phyloP scores from a whole-genome alignment of 1,140 invertebrate genomes.

The Hylaeus volcanicus region DNA sequence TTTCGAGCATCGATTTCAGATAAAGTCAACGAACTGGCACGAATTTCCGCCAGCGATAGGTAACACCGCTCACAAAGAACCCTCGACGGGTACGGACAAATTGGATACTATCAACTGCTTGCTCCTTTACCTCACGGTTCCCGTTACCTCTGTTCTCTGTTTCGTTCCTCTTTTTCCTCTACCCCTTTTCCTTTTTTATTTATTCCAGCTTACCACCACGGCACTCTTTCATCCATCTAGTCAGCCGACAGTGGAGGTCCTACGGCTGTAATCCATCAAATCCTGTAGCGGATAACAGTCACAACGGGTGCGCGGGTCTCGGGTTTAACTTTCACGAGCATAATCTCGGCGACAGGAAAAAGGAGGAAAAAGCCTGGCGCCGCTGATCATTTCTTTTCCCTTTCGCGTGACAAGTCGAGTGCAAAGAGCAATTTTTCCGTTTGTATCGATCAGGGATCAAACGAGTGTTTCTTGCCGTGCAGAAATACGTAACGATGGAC shows the following conservation, averaged over 20 bases:
- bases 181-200: slow-evolving; percentile 17
- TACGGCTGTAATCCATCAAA: slow-evolving; percentile 60
- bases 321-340: slow-evolving; percentile 22
- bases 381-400: neutral
- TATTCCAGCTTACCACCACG: neutral
- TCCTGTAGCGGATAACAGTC: slow-evolving; percentile 25
- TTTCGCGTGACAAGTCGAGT: neutral
- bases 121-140: slow-evolving; percentile 11
- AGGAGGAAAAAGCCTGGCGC: neutral
- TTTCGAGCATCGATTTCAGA: slow-evolving; percentile 59
- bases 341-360: slow-evolving; percentile 8
- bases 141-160: slow-evolving; percentile 32
- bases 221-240: slow-evolving; percentile 40
- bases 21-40: slow-evolving; percentile 63
- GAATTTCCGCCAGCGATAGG: slow-evolving; percentile 51
- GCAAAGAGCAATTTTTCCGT: neutral
- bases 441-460: neutral
- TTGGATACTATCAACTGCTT: slow-evolving; percentile 47
- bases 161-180: neutral
- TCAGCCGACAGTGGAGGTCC: slow-evolving; percentile 26
- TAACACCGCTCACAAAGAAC: slow-evolving; percentile 31
- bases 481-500: too few relatives aligned
- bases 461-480: too few relatives aligned
- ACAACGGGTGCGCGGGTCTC: neutral
- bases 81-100: slow-evolving; percentile 42